Conservation (phyloP, 2,113 vertebrate genomes). For the Podarcis muralis region DNA sequence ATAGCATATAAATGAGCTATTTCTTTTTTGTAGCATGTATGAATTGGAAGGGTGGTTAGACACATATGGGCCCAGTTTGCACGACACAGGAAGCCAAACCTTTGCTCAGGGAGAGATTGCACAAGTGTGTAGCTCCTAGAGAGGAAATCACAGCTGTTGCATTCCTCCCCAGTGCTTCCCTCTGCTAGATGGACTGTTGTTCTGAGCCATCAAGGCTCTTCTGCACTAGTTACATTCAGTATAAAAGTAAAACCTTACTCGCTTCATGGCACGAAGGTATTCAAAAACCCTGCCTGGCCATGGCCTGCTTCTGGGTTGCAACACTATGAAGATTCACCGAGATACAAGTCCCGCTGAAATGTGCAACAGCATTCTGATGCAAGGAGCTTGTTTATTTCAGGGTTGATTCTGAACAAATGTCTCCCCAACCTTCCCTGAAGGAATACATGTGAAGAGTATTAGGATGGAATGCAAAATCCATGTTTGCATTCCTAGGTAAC, state of each 20-base stretch:
- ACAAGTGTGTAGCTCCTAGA: too few relatives aligned
- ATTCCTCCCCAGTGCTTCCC: too few relatives aligned
- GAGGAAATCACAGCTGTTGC: too few relatives aligned
- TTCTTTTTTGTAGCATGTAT: too few relatives aligned
- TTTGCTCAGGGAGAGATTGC: too few relatives aligned
- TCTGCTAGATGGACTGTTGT: background rate
- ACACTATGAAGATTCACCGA: background rate
- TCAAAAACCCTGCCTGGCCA: background rate
- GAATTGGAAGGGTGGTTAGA: too few relatives aligned
- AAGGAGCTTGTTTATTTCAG: background rate
- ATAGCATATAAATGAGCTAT: too few relatives aligned
- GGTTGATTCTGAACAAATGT: background rate
- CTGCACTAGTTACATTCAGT: background rate
- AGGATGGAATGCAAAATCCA: background rate
- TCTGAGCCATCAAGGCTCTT: background rate
- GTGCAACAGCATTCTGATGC: background rate
- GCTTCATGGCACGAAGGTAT: background rate
- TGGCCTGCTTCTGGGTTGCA: background rate
- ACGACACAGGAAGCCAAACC: too few relatives aligned
- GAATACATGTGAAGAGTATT: constrained; percentile 7
- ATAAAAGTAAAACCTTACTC: background rate
- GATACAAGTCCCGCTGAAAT: background rate
- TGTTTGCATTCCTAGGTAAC: background rate
- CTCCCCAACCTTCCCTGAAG: background rate
- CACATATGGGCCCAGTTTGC: too few relatives aligned